phyloP scores from a whole-genome alignment of 2,888 invertebrate genomes.

The Brachyopa scutellaris region DNA sequence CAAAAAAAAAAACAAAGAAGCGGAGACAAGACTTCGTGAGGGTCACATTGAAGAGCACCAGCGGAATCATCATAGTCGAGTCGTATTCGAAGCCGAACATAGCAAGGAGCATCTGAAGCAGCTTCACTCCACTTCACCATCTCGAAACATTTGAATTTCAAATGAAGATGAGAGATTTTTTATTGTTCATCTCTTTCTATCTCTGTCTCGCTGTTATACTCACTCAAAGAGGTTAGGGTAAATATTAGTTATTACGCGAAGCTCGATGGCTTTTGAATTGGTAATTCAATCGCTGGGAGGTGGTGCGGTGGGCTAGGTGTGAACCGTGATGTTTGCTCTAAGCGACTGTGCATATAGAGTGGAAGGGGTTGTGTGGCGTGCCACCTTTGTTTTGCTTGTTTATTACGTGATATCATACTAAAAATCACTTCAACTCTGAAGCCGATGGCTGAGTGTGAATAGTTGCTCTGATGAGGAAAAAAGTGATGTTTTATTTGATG shows the following conservation, averaged over 20 bases:
- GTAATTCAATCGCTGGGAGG: constrained; percentile 33
- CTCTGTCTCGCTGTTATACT: constrained; percentile 11
- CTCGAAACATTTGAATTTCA: constrained; percentile 61
- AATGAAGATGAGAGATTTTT: constrained; percentile 45
- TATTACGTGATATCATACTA: not conserved
- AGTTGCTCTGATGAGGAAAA: not conserved
- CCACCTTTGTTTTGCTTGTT: constrained; percentile 6
- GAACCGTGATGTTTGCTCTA: constrained; percentile 41
- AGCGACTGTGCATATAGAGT: not conserved
- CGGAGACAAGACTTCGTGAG: constrained; percentile 35
- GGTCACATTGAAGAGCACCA: constrained; percentile 33
- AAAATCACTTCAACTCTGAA: constrained; percentile 24
- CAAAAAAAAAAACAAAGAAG: not conserved
- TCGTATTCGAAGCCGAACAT: no score
- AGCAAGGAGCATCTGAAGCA: constrained; percentile 20
- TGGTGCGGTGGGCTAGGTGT: constrained; percentile 29
- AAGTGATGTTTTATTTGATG: not conserved
- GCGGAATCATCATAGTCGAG: not conserved
- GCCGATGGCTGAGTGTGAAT: constrained; percentile 22
- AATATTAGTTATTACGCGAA: constrained; percentile 59
- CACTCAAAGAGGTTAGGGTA: constrained; percentile 47
- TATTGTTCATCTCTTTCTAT: not conserved
- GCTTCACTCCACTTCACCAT: constrained; percentile 41
- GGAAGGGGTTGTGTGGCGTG: constrained; percentile 19
- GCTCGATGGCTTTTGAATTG: constrained; percentile 61